phyloP scores from a whole-genome alignment of 2,113 vertebrate genomes.

The Chamaetylas fuelleborni region DNA sequence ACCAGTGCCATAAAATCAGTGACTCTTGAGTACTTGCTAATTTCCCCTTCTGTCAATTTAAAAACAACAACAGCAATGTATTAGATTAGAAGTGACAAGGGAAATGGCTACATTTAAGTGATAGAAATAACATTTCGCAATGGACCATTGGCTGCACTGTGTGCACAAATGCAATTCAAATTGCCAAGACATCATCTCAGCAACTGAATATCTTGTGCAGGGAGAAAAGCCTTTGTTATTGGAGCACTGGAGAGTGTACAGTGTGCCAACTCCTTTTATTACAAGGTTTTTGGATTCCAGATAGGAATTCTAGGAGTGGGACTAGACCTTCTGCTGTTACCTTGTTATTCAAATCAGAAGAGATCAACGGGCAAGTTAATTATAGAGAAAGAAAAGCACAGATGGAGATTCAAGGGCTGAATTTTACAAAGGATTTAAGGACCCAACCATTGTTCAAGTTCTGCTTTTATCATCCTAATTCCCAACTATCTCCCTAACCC shows the following conservation, averaged over 20 bases:
- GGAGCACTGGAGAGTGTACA: neutral
- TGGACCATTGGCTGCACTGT: neutral
- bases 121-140: neutral
- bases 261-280: neutral
- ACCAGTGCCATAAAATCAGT: neutral
- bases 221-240: neutral
- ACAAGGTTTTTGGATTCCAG: neutral
- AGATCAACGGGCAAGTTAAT: rapidly evolving
- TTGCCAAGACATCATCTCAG: neutral
- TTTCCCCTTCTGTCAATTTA: neutral
- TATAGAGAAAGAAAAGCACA: neutral
- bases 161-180: neutral
- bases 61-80: neutral
- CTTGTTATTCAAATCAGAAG: neutral
- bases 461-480: neutral
- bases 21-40: neutral
- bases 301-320: neutral
- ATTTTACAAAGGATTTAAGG: neutral
- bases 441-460: neutral
- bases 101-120: neutral
- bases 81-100: neutral
- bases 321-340: neutral
- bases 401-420: neutral
- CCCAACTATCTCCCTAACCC: neutral
- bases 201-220: neutral